Evolutionary conservation across 2,888 invertebrate genomes (phyloP), one percentile per base, ranked within the genome.

Genomic region (Theristus sp.): DNA sequence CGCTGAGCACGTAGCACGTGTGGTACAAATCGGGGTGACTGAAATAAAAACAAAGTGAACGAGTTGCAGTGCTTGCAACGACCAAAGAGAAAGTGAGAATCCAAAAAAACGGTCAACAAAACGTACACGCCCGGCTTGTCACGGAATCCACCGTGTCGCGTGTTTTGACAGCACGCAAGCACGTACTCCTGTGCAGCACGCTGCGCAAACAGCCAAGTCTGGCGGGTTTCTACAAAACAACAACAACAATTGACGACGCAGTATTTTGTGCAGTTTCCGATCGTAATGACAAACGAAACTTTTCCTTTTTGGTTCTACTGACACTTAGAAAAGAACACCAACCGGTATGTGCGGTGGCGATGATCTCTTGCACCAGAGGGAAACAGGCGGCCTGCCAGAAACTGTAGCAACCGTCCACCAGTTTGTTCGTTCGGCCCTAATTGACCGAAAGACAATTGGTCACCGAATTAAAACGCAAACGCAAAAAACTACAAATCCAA

Each of bases 361-460:
- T 38, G 10, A 87, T 80, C 62, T 83, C 82, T 74, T 89, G 86
- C 53, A 93, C 80, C 55, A 94, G 81, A 26, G 90, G 88, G 74
- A 94, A 86, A 55, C 85, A 82, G 58, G 87, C 93, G 30, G 91
- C 93, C 77, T 91, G 91, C 98, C 98, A 99, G 78, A 94, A 99
- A 0, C 93, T 93, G 75, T 98, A 98, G 75, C 98, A 98, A 1
- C 89, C 89, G 80, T 98, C 98, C 0, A 99, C 96, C 65, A 98
- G 79, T 78, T 98, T 98, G 77, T 98, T 96, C 1, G 96, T 93
- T 70, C 96, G 82, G 0, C 96, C 96, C 79, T 90, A 64, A 57
- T n/a, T n/a, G 10, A 10, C 46, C 22, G 46, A 10, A 10, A 46
- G 22, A 46, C 46, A 46, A 46, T 17, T 46, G 46, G 46, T 46